A percentile compares a stretch with the other conserved stretches of the same genome.
phyloP scores from a whole-genome alignment of 2,888 invertebrate genomes.

The Tetragnatha montana region DNA sequence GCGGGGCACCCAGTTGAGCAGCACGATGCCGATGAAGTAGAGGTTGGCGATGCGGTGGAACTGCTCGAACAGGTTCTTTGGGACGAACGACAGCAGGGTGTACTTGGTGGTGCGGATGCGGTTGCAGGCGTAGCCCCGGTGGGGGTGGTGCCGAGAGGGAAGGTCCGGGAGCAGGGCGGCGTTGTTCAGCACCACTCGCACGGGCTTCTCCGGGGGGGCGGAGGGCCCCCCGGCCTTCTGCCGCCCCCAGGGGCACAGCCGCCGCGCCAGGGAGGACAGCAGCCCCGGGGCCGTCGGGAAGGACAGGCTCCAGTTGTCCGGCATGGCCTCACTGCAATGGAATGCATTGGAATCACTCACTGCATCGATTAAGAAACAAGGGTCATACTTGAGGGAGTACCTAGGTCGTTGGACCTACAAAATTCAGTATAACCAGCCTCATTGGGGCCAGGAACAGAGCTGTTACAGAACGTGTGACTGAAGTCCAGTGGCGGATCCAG shows the following conservation, averaged over 20 bases:
- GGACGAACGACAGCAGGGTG: slow-evolving; percentile 92
- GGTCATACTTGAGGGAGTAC: no score
- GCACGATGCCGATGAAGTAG: slow-evolving; percentile 96
- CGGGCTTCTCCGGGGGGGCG: slow-evolving; percentile 32
- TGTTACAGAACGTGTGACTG: background rate
- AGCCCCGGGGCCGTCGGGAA: slow-evolving; percentile 42
- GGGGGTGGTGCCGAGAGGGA: slow-evolving; percentile 87
- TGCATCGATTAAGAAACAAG: background rate
- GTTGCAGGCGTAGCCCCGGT: slow-evolving; percentile 88
- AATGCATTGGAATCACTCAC: background rate
- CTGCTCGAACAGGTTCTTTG: slow-evolving; percentile 96
- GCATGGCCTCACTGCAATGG: slow-evolving; percentile 46
- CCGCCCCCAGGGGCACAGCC: slow-evolving; percentile 58
- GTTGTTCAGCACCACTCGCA: slow-evolving; percentile 84
- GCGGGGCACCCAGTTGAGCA: slow-evolving; percentile 95
- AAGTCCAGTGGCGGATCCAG: no score
- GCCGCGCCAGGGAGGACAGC: slow-evolving; percentile 33
- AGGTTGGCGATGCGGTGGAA: slow-evolving; percentile 98
- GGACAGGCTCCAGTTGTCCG: slow-evolving; percentile 35
- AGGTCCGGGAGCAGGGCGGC: slow-evolving; percentile 89
- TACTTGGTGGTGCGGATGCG: slow-evolving; percentile 95
- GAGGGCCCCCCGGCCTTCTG: background rate
- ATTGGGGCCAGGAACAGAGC: no score
- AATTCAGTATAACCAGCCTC: no score
- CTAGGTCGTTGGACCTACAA: background rate